These are phyloP conservation scores for Enteromius viviparus DNA, from an alignment of 2,797 vertebrate genomes.

Conservation along the genomic window DNA sequence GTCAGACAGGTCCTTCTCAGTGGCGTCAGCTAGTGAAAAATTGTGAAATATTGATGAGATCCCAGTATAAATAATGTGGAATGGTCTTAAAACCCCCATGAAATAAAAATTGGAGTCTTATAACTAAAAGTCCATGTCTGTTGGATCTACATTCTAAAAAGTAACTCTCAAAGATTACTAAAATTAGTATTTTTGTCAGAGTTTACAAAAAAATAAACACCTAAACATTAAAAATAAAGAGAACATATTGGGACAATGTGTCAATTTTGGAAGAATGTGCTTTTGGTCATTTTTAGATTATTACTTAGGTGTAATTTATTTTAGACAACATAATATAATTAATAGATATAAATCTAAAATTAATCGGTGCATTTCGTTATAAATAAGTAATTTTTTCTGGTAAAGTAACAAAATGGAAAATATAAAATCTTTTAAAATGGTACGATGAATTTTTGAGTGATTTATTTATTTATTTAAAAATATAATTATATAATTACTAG, in stretches of 20 bases:
- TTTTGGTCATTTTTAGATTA: too few species aligned
- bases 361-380: too few species aligned
- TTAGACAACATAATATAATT: too few species aligned
- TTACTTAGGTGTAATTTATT: too few species aligned
- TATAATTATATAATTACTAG: too few species aligned
- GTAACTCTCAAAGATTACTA: background rate
- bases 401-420: too few species aligned
- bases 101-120: background rate
- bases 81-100: background rate
- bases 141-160: background rate
- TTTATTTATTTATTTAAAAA: background rate
- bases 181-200: background rate
- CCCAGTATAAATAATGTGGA: background rate
- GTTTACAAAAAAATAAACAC: background rate
- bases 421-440: too few species aligned
- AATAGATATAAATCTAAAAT: too few species aligned
- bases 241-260: background rate
- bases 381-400: too few species aligned
- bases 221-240: background rate
- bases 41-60: background rate
- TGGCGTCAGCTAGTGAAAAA: slow-evolving; percentile 79
- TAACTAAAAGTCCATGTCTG: background rate
- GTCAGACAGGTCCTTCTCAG: slow-evolving; percentile 87
- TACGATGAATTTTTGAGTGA: too few species aligned
- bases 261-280: too few species aligned